These are phyloP conservation scores for Coremacera marginata DNA, from an alignment of 2,888 invertebrate species.

Conservation along the genomic window DNA sequence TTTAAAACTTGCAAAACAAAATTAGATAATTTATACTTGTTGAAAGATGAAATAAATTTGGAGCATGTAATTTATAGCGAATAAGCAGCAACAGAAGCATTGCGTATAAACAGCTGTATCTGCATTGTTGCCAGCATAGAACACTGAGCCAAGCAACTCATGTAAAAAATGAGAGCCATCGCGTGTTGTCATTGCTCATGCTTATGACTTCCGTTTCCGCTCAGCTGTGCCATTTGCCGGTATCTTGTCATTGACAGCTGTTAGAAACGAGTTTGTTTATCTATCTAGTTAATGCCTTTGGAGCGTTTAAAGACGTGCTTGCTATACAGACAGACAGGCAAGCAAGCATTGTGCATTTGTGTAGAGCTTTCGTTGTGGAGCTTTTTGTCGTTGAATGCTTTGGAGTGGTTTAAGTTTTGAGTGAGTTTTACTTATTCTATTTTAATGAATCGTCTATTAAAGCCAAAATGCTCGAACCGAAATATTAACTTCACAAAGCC, in stretches of 20 bases:
- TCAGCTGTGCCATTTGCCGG: conserved; percentile 14
- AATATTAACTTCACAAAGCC: neutral
- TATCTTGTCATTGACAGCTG: conserved; percentile 4
- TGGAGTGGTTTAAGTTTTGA: too few relatives aligned
- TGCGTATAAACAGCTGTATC: neutral
- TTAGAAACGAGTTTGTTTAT: neutral
- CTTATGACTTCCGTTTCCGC: conserved; percentile 28
- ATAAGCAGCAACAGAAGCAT: neutral
- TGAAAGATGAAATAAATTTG: too few relatives aligned
- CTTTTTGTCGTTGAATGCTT: neutral
- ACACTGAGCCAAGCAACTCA: neutral
- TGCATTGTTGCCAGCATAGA: neutral
- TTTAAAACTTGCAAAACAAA: too few relatives aligned
- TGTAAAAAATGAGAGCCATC: neutral
- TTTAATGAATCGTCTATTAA: neutral
- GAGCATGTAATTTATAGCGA: neutral
- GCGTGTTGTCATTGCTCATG: neutral
- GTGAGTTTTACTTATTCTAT: too few relatives aligned
- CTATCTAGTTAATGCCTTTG: neutral
- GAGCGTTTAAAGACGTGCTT: neutral
- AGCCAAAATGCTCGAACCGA: neutral
- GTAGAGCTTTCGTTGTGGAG: neutral
- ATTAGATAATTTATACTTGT: too few relatives aligned
- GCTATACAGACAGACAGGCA: neutral
- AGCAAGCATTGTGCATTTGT: neutral